Percentiles rank a stretch among this genome's conserved stretches.
phyloP scores from a whole-genome alignment of 2,888 invertebrate species.

The Acronicta aceris region DNA sequence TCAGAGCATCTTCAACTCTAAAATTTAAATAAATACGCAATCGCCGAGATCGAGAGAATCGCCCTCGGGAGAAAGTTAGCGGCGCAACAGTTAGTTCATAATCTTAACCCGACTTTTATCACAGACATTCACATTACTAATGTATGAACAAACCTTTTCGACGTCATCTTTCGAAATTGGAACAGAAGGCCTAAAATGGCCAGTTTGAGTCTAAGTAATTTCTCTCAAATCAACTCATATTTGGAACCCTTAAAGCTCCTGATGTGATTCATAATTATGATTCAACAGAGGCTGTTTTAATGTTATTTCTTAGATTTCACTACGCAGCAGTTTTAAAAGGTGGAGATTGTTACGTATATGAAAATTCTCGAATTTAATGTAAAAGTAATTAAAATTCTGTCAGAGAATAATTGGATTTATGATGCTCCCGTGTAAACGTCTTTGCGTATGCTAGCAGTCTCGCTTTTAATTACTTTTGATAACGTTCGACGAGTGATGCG shows the following conservation, averaged over 20 bases:
- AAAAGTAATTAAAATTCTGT: slow-evolving; percentile 61
- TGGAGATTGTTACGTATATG: slow-evolving; percentile 12
- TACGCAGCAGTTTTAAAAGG: slow-evolving; percentile 5
- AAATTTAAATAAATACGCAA: slow-evolving; percentile 72
- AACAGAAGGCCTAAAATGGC: not conserved
- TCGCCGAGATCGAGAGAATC: slow-evolving; percentile 63
- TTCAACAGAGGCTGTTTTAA: not conserved
- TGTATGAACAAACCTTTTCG: slow-evolving; percentile 48
- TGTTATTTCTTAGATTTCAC: slow-evolving; percentile 12
- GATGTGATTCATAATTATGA: too few species aligned
- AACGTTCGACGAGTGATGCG: slow-evolving; percentile 26
- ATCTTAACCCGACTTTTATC: slow-evolving; percentile 61
- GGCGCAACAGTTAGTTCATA: slow-evolving; percentile 82
- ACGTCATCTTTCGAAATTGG: slow-evolving; percentile 8
- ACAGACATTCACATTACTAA: slow-evolving; percentile 51
- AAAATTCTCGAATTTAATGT: slow-evolving; percentile 41
- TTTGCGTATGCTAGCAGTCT: slow-evolving; percentile 26
- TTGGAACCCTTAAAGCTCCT: too few species aligned
- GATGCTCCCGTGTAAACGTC: slow-evolving; percentile 41
- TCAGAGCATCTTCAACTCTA: slow-evolving; percentile 52
- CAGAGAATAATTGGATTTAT: slow-evolving; percentile 57
- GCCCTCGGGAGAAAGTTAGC: slow-evolving; percentile 30
- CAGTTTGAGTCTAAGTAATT: too few species aligned
- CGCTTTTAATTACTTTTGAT: slow-evolving; percentile 39
- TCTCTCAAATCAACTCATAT: too few species aligned